These are phyloP conservation scores for Aphodius sticticus DNA, from an alignment of 2,888 invertebrate species.

Conservation along the genomic window DNA sequence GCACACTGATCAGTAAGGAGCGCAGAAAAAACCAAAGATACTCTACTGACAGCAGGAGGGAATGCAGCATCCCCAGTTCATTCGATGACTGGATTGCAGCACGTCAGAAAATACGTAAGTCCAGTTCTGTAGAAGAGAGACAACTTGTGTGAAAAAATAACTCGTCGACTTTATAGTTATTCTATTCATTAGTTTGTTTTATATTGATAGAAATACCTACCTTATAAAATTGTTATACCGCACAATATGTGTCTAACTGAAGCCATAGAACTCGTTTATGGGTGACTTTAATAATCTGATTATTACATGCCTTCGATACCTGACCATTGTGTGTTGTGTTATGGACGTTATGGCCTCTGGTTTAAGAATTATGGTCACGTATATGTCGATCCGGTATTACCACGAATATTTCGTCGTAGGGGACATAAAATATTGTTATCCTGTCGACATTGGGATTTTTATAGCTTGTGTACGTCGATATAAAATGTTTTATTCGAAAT, in stretches of 20 bases:
- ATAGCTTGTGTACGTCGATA: too few species aligned
- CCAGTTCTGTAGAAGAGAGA: not conserved
- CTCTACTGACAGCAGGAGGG: conserved; percentile 60
- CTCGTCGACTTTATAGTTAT: too few species aligned
- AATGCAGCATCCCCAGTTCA: conserved; percentile 60
- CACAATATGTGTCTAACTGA: too few species aligned
- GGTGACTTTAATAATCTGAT: conserved; percentile 11
- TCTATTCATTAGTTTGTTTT: too few species aligned
- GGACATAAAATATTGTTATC: not conserved
- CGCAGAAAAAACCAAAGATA: conserved; percentile 65
- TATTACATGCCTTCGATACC: not conserved
- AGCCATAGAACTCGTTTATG: not conserved
- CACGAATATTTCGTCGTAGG: not conserved
- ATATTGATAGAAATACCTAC: too few species aligned
- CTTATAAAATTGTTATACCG: too few species aligned
- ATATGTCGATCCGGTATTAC: not conserved
- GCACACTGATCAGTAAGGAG: conserved; percentile 70
- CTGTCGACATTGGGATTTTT: too few species aligned
- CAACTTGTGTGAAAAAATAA: too few species aligned
- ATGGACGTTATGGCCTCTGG: not conserved
- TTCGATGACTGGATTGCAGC: conserved; percentile 66
- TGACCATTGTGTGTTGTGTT: not conserved
- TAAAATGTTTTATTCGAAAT: too few species aligned
- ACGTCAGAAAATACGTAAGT: conserved; percentile 61
- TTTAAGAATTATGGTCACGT: not conserved